Evolutionary conservation across 2,888 invertebrate genomes (phyloP), one percentile per base, ranked within the genome.

Genomic region (Teinopalpus imperialis): DNA sequence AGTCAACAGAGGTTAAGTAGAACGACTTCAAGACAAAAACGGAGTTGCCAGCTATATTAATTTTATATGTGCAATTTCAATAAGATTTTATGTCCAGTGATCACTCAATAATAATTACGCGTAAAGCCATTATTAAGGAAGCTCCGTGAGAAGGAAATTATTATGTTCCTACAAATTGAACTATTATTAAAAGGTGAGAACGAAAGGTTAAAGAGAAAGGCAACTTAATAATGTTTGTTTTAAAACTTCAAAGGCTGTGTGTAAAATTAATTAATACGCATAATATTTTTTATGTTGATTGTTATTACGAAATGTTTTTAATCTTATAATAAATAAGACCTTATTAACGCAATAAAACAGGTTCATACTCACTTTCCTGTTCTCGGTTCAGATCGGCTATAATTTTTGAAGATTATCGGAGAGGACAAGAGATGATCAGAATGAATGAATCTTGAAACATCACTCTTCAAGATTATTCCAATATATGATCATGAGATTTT

Each of bases 11-110:
- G 48, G 43, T 45, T 44, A 43, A 30, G 39, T 39, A 44, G 48
- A 45, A 43, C 41, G 42, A 44, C 18, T 36, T 41, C 41, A 42
- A 41, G 43, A 42, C 45, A 35, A 43, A 48, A 48, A 43, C 36
- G 42, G 43, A 48, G 40, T 39, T 46, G 35, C 30, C 27, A 34
- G 24, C 37, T 26, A 49, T 42, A 36, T 35, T 45, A 49, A 43
- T 48, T 46, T 48, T 51, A 44, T 51, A 43, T 35, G 21, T 8
- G 23, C 36, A 23, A 24, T 36, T 30, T 36, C 36, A 43, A 30
- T 43, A 36, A 43, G 27, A 29, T 43, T 43, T 43, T 43, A 43
- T 43, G 43, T 23, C 1, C 36, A 30, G 30, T 36, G 36, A 31
- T 39, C 32, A 34, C 21, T 32, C 21, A 45, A 39, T 45, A 39